Base-by-base conservation (phyloP, 1,140 invertebrate species). In the Ceratina australensis region DNA sequence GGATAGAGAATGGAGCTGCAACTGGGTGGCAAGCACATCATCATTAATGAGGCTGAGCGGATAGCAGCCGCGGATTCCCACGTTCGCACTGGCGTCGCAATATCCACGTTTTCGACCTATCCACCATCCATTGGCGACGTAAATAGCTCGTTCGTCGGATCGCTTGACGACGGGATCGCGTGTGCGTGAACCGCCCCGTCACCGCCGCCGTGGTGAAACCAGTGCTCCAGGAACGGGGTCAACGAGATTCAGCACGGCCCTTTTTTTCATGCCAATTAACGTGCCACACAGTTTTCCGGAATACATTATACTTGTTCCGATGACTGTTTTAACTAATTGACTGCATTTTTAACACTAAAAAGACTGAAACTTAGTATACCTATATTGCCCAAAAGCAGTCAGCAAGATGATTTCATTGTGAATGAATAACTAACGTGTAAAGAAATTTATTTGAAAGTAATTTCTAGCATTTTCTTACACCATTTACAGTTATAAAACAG, bases 21-120 rank as follows among this genome's bases (percentile, higher is more conserved):
- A 83, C 85, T 85, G 89, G 88, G 86, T 87, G 85, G 86, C 84
- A 83, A 87, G 87, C 88, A 90, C 89, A 90, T 90, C 89, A 90
- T 90, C 89, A 90, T 90, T 90, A 90, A 90, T 90, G 89, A 90
- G 89, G 86, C 88, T 89, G 88, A 89, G 89, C 87, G 89, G 89
- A 88, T 89, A 88, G 81, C 89, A 90, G 83, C 87, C 87, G 89
- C 84, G 73, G 56, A 83, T 89, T 90, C 89, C 83, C 89, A 90
- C 89, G 89, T 89, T 90, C 89, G 81, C 88, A 90, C 88, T 89
- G 85, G 86, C 87, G 85, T 87, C 85, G 87, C 82, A 84, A 87
- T 89, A 89, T 88, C 85, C 72, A 60, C 82, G 83, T 84, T 90
- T 89, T 80, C 84, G 71, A 78, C 77, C 85, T 84, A 78, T 76